Base-by-base conservation (phyloP, 2,888 invertebrate species). In the Proisotoma minuta region DNA sequence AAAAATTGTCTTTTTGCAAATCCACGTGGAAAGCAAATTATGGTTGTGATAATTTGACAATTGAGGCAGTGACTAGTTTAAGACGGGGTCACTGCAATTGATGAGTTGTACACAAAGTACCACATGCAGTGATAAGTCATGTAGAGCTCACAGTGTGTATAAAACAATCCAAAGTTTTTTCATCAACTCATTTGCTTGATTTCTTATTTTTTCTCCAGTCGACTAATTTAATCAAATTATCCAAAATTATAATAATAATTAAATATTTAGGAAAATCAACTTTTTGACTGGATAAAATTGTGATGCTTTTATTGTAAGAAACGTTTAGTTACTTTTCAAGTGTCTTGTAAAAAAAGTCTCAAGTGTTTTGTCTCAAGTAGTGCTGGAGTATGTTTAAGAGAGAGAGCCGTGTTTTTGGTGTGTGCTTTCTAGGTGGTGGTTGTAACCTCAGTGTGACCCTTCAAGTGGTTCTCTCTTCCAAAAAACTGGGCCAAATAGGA, bases 401-500 rank as follows among this genome's bases (percentile, higher is more conserved):
- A 54, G 53, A 3, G 29, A 54, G 34, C 26, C 28, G 39, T 54
- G n/a, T n/a, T n/a, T n/a, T n/a, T n/a, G n/a, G n/a, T n/a, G 53
- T 54, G 53, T 54, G 53, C 53, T 29, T 34, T 54, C 39, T n/a
- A n/a, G 53, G 53, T 54, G 53, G 53, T 54, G 29, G 53, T 54
- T 54, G 53, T 54, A 54, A 54, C 53, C 53, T 54, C 53, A 63
- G 66, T 67, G 65, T 71, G 69, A 69, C 69, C 71, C 71, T 71
- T 71, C 67, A 61, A 71, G 66, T 66, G 69, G 60, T 59, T 57
- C 69, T 66, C 67, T 69, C 64, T 34, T 34, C 34, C 57, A 65
- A 68, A 67, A 68, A 71, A 69, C 68, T 67, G 71, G 71, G 71
- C 65, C 69, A 71, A 54, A 54, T 66, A 65, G 66, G 63, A 70